A percentile compares a stretch with the other conserved stretches of the same genome.
Evolutionary conservation across 1,140 invertebrate species (phyloP).

Genomic region (Lycorma delicatula): DNA sequence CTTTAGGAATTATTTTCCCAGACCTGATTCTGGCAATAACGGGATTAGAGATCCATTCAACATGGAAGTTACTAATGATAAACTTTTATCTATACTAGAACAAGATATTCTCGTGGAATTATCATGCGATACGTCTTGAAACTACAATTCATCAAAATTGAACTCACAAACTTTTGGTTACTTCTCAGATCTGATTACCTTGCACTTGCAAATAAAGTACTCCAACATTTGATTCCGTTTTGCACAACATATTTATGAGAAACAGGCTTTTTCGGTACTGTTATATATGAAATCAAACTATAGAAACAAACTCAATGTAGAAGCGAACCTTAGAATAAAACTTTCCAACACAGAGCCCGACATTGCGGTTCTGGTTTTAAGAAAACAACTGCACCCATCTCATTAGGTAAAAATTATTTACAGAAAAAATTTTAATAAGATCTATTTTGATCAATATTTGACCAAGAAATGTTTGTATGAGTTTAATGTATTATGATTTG

Average conservation of each 20-base stretch:
- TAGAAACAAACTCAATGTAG: background rate
- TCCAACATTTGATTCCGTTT: background rate
- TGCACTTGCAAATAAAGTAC: background rate
- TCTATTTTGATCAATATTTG: too few species aligned
- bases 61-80: background rate
- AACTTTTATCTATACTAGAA: background rate
- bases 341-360: too few species aligned
- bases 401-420: too few species aligned
- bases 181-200: background rate
- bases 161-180: background rate
- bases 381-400: too few species aligned
- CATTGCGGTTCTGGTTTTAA: too few species aligned
- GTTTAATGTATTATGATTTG: too few species aligned
- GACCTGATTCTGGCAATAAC: background rate
- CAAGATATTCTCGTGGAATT: slow-evolving; percentile 3
- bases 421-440: too few species aligned
- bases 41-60: slow-evolving; percentile 6
- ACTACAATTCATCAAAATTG: background rate
- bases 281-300: background rate
- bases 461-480: too few species aligned
- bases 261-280: background rate
- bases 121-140: background rate
- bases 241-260: slow-evolving; percentile 5
- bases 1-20: background rate
- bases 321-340: too few species aligned